Conservation (phyloP, 2,888 invertebrate species). For the Tipula vernalis region DNA sequence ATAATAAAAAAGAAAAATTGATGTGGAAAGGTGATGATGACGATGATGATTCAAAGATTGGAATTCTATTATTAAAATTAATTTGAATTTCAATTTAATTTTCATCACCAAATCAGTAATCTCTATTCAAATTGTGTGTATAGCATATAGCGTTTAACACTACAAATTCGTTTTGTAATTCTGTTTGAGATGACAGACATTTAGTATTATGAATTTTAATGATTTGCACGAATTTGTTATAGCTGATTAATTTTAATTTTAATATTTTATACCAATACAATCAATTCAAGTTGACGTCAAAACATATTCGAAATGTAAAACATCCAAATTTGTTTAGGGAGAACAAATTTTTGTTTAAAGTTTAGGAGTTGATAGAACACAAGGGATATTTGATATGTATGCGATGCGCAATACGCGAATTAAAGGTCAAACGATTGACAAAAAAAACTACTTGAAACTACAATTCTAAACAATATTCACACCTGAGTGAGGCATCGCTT, state of each 20-base stretch:
- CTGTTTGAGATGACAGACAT: neutral
- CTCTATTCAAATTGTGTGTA: neutral
- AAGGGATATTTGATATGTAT: no score
- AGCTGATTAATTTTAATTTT: neutral
- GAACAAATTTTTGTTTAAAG: no score
- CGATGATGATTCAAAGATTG: neutral
- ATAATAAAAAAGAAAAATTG: neutral
- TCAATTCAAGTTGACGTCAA: no score
- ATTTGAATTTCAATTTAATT: neutral
- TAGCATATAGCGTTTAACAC: neutral
- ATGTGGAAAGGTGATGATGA: neutral
- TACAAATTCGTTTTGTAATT: neutral
- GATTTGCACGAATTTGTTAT: neutral
- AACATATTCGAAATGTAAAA: no score
- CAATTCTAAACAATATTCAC: no score
- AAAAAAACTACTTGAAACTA: no score
- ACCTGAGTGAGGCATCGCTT: no score
- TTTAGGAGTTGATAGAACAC: no score
- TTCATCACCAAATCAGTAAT: neutral
- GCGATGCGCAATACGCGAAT: no score
- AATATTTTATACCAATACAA: neutral
- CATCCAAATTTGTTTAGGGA: no score
- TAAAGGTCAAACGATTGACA: no score
- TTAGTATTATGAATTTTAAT: neutral
- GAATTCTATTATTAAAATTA: neutral